Percentiles rank a stretch among this genome's conserved stretches.
phyloP scores from a whole-genome alignment of 2,113 vertebrate genomes.

The Neofelis nebulosa region DNA sequence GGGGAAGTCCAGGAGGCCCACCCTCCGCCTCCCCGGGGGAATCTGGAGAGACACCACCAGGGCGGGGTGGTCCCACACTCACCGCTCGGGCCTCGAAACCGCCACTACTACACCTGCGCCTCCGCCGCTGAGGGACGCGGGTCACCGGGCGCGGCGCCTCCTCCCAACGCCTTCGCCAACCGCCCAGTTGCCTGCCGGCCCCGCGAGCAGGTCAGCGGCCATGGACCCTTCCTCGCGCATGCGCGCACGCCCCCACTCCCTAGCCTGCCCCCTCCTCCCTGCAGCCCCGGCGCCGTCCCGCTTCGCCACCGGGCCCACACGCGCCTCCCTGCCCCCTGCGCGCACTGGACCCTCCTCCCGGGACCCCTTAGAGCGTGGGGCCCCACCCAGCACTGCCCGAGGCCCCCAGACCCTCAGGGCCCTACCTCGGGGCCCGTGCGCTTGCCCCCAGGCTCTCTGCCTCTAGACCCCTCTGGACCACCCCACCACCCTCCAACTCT shows the following conservation, averaged over 20 bases:
- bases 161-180: background rate
- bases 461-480: background rate
- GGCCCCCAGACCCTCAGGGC: too few species aligned
- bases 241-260: background rate
- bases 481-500: background rate
- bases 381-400: too few species aligned
- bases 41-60: background rate
- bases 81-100: background rate
- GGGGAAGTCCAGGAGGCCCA: background rate
- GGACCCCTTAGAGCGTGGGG: background rate
- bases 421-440: too few species aligned
- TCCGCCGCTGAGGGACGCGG: background rate
- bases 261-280: background rate
- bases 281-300: background rate
- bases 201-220: background rate
- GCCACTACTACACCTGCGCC: background rate
- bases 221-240: background rate
- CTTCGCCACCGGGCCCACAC: too few species aligned
- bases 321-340: background rate
- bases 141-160: accelerated
- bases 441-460: too few species aligned
- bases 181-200: accelerated
- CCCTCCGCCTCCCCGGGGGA: background rate
- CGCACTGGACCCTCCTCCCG: background rate
- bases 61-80: background rate